Conservation (phyloP, 2,888 invertebrate genomes). For the Acrobasis consociella region DNA sequence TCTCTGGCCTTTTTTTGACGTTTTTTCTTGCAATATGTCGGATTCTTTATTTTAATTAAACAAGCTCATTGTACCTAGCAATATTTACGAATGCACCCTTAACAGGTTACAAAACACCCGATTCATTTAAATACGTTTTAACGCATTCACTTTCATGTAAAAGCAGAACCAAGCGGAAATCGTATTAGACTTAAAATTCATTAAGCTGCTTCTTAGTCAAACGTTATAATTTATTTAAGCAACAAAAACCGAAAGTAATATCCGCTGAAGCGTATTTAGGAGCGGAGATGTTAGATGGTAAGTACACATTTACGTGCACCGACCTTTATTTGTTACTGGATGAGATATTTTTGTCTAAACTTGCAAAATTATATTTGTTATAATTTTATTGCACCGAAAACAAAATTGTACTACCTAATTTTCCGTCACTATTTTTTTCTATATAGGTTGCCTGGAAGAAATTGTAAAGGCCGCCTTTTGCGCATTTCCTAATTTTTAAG, state of each 20-base stretch:
- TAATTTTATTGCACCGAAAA: too few species aligned
- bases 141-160: slow-evolving; percentile 65
- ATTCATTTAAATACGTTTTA: slow-evolving; percentile 46
- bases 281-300: slow-evolving; percentile 50
- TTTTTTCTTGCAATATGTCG: too few species aligned
- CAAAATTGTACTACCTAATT: too few species aligned
- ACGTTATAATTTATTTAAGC: slow-evolving; percentile 79
- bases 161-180: slow-evolving; percentile 60
- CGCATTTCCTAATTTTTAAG: too few species aligned
- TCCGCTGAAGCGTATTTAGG: slow-evolving; percentile 75
- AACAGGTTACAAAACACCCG: slow-evolving; percentile 5
- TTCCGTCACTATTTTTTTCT: too few species aligned
- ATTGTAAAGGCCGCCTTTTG: too few species aligned
- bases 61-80: too few species aligned
- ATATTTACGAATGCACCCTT: neutral
- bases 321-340: slow-evolving; percentile 4
- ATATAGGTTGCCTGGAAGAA: too few species aligned
- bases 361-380: neutral
- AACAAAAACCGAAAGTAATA: slow-evolving; percentile 79
- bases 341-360: neutral
- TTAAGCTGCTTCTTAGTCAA: slow-evolving; percentile 75
- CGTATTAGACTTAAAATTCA: slow-evolving; percentile 74
- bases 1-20: too few species aligned
- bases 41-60: too few species aligned
- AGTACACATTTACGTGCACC: slow-evolving; percentile 23